Percentiles rank a stretch among this genome's conserved stretches.
phyloP scores from a whole-genome alignment of 2,888 invertebrate genomes.

The Eulithis testata region DNA sequence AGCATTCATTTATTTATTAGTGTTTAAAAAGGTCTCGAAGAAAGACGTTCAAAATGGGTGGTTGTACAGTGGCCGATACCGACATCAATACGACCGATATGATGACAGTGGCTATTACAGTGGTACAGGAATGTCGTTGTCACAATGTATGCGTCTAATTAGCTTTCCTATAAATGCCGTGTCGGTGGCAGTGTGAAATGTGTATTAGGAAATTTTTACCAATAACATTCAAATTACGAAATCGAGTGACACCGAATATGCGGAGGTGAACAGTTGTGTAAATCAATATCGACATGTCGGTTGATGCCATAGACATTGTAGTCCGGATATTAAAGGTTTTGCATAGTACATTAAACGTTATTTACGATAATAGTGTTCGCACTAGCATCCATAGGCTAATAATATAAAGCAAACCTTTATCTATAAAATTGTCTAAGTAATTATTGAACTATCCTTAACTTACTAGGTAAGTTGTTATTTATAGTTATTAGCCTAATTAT shows the following conservation, averaged over 20 bases:
- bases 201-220: no score
- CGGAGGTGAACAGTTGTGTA: slow-evolving; percentile 41
- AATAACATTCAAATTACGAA: no score
- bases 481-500: no score
- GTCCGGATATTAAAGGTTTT: slow-evolving; percentile 70
- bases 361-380: slow-evolving; percentile 53
- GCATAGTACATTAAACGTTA: slow-evolving; percentile 65
- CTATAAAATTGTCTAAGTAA: not conserved
- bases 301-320: slow-evolving; percentile 48
- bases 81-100: no score
- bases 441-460: no score
- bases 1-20: not conserved
- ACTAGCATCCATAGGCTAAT: slow-evolving; percentile 11
- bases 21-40: not conserved
- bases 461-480: no score
- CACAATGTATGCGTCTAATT: no score
- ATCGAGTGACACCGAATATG: not conserved
- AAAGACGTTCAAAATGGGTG: not conserved
- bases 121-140: no score
- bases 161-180: no score
- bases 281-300: slow-evolving; percentile 48
- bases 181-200: no score
- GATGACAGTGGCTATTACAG: no score
- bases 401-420: not conserved
- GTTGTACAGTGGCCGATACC: not conserved